Percentiles rank a stretch among this genome's conserved stretches.
These are phyloP conservation scores for Manis javanica DNA, from an alignment of 2,797 vertebrate species.

Conservation along the genomic window DNA sequence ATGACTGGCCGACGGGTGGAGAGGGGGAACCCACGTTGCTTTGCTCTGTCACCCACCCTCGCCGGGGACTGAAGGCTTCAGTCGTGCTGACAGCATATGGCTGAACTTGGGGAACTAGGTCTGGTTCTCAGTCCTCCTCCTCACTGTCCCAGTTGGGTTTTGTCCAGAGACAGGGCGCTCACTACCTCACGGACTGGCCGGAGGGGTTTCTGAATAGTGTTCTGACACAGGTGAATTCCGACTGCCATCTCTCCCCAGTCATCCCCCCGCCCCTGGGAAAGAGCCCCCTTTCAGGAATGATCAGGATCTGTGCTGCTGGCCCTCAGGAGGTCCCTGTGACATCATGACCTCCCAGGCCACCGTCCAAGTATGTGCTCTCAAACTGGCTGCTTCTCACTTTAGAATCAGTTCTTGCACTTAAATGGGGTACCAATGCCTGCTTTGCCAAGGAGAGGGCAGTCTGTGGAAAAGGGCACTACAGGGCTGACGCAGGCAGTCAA, in stretches of 20 bases:
- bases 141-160: not conserved
- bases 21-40: fast-evolving
- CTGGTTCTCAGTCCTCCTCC: not conserved
- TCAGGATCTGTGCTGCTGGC: not conserved
- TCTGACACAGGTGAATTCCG: not conserved
- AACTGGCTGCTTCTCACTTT: not conserved
- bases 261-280: not conserved
- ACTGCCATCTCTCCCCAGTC: no score
- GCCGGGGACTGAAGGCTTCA: fast-evolving
- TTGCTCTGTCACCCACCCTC: not conserved
- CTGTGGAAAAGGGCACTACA: fast-evolving
- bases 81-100: no score
- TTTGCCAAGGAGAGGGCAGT: not conserved
- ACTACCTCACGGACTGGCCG: not conserved
- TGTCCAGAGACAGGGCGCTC: not conserved
- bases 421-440: fast-evolving
- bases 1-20: not conserved
- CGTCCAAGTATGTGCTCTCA: not conserved
- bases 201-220: not conserved
- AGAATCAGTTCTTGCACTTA: not conserved
- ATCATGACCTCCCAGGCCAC: no score
- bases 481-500: not conserved
- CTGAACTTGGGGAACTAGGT: not conserved
- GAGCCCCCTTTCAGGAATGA: fast-evolving
- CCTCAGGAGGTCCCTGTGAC: not conserved